Conservation (phyloP, 2,797 vertebrate genomes). For the Silurus aristotelis region DNA sequence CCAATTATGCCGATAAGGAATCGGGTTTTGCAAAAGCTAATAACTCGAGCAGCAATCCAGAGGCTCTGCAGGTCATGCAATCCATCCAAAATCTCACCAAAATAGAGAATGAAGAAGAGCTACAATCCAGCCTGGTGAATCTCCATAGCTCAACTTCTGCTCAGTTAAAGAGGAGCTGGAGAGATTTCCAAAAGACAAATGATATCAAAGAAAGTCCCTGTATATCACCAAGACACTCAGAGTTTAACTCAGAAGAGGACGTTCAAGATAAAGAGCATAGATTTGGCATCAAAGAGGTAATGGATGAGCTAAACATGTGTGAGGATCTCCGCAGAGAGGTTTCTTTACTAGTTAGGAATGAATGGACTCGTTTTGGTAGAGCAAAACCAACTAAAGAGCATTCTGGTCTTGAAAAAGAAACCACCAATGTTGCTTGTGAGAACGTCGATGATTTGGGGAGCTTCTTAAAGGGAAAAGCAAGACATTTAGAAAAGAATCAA, state of each 20-base stretch:
- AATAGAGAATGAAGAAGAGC: constrained; percentile 77
- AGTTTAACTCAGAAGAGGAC: constrained; percentile 62
- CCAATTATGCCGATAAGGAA: constrained; percentile 58
- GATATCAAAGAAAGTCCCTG: constrained; percentile 64
- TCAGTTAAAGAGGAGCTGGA: constrained; percentile 66
- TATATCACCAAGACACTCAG: constrained; percentile 64
- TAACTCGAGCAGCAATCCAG: constrained; percentile 67
- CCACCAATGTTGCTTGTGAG: background rate
- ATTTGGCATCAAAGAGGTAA: constrained; percentile 65
- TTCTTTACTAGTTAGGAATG: constrained; percentile 50
- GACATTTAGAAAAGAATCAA: constrained; percentile 9
- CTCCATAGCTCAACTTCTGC: constrained; percentile 77
- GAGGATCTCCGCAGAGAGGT: constrained; percentile 68
- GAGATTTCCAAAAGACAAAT: constrained; percentile 70
- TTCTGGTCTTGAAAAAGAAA: background rate
- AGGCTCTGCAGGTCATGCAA: constrained; percentile 80
- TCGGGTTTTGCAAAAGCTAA: constrained; percentile 29
- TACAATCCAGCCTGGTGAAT: constrained; percentile 76
- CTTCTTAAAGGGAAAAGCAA: constrained; percentile 43
- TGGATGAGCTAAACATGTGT: constrained; percentile 71
- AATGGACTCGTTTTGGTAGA: constrained; percentile 56
- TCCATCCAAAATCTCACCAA: constrained; percentile 80
- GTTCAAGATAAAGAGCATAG: constrained; percentile 63
- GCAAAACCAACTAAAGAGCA: background rate
- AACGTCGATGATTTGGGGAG: constrained; percentile 47